Base-by-base conservation (phyloP, 2,797 vertebrate genomes). In the Erethizon dorsatum region DNA sequence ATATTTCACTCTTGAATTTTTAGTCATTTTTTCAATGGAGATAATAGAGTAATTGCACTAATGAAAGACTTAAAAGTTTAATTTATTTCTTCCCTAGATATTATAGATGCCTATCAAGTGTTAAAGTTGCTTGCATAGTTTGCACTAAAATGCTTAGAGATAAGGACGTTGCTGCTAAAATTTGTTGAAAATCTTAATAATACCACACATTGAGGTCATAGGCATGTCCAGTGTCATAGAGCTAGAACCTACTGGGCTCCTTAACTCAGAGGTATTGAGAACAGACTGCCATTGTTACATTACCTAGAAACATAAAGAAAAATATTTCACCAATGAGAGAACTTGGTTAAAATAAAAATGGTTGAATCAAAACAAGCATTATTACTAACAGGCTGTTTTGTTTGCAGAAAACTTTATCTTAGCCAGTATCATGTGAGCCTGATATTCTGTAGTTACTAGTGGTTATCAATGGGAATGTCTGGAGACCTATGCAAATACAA, bases 41-140 rank as follows among this genome's bases (percentile, higher is more conserved):
- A 75, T 22, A 92, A 45, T 79, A 18, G 6, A 92, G 5, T 54
- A 18, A 33, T 83, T 84, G 47, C 1, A 82, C 9, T n/a, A 88
- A 73, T 61, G 9, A 87, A 96, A 94, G 31, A 1, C 2, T 84
- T 57, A 77, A 61, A 59, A 56, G 50, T 90, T 89, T 77, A 83
- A 85, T 88, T 65, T 83, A 24, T 78, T 54, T 91, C 92, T 85
- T 9, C 84, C 88, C 14, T 92, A 63, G 18, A 59, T 6, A 63
- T 75, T 33, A 33, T n/a, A 79, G 20, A 59, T 63, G 22, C 45
- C 63, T 82, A 77, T 11, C 4, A 90, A 80, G 20, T 85, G 17
- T 26, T 91, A 63, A 54, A 9, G 8, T 31, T 28, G 65, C 91
- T 79, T 5, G 79, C 2, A 28, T 2, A n/a, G 10, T 31, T 17